phyloP scores from a whole-genome alignment of 2,888 invertebrate species.

The Spialia ferax region DNA sequence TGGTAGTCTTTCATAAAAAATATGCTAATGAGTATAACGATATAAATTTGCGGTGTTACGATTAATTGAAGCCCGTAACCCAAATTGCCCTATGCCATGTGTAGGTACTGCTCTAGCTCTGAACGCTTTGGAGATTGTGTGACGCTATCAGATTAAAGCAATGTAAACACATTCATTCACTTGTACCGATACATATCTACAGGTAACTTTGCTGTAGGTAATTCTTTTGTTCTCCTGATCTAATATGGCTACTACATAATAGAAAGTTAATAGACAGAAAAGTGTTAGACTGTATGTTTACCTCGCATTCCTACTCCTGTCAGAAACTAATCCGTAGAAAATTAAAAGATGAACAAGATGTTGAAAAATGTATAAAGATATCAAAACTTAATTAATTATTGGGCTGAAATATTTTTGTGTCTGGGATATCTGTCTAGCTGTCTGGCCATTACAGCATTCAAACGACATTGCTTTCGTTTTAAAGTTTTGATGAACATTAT shows the following conservation, averaged over 20 bases:
- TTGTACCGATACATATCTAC: slow-evolving; percentile 19
- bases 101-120: not conserved
- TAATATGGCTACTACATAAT: not conserved
- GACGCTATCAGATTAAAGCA: slow-evolving; percentile 35
- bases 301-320: too few relatives aligned
- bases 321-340: too few relatives aligned
- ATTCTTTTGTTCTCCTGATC: not conserved
- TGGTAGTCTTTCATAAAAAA: too few relatives aligned
- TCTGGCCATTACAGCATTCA: too few relatives aligned
- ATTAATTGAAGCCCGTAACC: not conserved
- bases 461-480: too few relatives aligned
- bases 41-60: not conserved
- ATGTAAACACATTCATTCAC: slow-evolving; percentile 32
- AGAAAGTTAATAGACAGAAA: not conserved
- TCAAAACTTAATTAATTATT: too few relatives aligned
- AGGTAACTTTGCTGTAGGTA: slow-evolving; percentile 6
- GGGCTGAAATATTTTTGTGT: too few relatives aligned
- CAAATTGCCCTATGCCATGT: not conserved
- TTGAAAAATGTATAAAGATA: too few relatives aligned
- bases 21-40: not conserved
- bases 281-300: too few relatives aligned
- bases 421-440: too few relatives aligned
- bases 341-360: too few relatives aligned
- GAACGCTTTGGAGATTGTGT: slow-evolving; percentile 1
- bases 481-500: too few relatives aligned